Conservation (phyloP, 2,797 vertebrate species). For the Mycteria americana region DNA sequence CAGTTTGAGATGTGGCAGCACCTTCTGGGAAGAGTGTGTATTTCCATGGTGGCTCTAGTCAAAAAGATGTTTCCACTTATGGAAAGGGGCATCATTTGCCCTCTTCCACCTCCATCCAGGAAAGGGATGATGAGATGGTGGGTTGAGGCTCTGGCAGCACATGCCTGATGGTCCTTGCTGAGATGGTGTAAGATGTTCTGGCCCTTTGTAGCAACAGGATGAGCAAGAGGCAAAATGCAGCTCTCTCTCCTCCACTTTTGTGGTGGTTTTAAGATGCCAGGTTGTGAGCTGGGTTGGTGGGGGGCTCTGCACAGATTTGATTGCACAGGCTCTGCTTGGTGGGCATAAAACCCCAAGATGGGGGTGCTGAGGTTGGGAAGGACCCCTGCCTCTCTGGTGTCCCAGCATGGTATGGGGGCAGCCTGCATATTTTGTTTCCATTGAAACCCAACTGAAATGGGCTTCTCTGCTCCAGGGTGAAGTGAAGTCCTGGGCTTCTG, state of each 20-base stretch:
- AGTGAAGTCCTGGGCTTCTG: background rate
- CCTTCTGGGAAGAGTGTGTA: background rate
- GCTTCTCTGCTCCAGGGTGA: background rate
- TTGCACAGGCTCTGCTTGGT: background rate
- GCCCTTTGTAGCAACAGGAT: background rate
- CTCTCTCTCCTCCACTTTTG: background rate
- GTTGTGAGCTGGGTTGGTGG: background rate
- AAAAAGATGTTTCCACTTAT: background rate
- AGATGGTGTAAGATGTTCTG: background rate
- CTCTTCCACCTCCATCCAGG: background rate
- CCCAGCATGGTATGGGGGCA: background rate
- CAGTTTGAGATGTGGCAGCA: background rate
- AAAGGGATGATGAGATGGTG: background rate
- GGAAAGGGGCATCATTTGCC: background rate
- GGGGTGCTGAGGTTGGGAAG: background rate
- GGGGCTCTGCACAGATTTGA: background rate
- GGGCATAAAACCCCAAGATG: accelerated
- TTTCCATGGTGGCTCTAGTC: background rate
- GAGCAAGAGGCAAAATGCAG: background rate
- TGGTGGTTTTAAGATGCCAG: background rate
- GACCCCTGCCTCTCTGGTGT: background rate
- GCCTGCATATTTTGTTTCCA: accelerated
- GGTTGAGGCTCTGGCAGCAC: background rate
- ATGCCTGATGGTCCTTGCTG: background rate
- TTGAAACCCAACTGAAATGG: background rate